phyloP scores from a whole-genome alignment of 2,888 invertebrate species.

The Cotesia congregata region DNA sequence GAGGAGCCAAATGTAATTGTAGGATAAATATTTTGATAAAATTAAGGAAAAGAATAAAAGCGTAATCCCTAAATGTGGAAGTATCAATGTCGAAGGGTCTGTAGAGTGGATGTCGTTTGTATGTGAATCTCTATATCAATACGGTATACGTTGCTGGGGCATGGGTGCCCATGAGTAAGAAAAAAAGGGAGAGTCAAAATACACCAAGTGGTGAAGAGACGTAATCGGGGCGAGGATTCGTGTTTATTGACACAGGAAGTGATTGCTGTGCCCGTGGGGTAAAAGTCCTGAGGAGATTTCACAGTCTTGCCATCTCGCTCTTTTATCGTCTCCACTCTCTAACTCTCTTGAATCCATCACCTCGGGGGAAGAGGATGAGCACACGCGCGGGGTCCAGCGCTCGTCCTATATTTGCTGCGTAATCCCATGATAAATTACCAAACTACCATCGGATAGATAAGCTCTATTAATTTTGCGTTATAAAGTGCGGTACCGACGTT shows the following conservation, averaged over 20 bases:
- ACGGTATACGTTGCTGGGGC: neutral
- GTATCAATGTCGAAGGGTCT: constrained; percentile 52
- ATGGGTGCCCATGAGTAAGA: constrained; percentile 11
- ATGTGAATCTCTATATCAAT: constrained; percentile 47
- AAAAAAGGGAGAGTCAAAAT: constrained; percentile 26
- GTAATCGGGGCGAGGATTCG: constrained; percentile 53
- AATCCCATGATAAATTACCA: constrained; percentile 69
- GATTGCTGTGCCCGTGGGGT: constrained; percentile 61
- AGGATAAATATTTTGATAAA: constrained; percentile 51
- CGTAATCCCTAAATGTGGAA: constrained; percentile 35
- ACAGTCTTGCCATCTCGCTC: constrained; percentile 44
- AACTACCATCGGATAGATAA: constrained; percentile 61
- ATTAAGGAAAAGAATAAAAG: constrained; percentile 41
- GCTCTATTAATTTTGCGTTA: constrained; percentile 70
- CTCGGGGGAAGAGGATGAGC: constrained; percentile 35
- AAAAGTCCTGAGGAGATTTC: constrained; percentile 46
- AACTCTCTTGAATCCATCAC: constrained; percentile 22
- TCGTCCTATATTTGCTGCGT: constrained; percentile 64
- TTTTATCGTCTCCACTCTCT: constrained; percentile 24
- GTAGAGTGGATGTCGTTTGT: constrained; percentile 51
- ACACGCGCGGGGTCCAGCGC: constrained; percentile 33
- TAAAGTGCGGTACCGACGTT: constrained; percentile 52
- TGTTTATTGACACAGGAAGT: constrained; percentile 69
- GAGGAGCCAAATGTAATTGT: constrained; percentile 44
- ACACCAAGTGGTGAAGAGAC: constrained; percentile 20